A percentile compares a stretch with the other conserved stretches of the same genome.
phyloP scores from a whole-genome alignment of 2,797 vertebrate genomes.

The Micrastur ruficollis region DNA sequence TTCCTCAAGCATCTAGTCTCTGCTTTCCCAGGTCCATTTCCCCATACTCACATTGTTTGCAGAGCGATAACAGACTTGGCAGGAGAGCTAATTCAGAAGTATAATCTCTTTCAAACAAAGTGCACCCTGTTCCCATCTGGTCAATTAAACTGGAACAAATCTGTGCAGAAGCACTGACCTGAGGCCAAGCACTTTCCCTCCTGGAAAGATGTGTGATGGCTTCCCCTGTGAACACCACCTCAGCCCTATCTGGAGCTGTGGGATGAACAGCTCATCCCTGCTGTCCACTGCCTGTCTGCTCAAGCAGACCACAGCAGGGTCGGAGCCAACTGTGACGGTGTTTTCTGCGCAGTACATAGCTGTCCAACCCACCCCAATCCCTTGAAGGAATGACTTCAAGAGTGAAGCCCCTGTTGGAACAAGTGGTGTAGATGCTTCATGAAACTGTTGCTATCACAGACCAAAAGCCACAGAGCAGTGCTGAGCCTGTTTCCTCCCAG shows the following conservation, averaged over 20 bases:
- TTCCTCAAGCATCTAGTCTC: conserved; percentile 33
- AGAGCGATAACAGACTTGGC: conserved; percentile 57
- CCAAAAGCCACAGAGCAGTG: not conserved
- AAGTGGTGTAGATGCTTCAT: not conserved
- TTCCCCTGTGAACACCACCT: not conserved
- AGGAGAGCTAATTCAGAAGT: conserved; percentile 52
- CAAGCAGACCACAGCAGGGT: not conserved
- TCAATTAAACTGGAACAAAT: conserved; percentile 63
- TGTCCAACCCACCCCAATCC: not conserved
- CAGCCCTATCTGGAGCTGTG: not conserved
- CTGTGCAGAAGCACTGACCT: conserved; percentile 52
- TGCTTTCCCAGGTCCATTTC: conserved; percentile 55
- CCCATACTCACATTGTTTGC: conserved; percentile 62
- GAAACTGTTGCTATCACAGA: not conserved
- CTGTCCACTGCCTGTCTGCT: not conserved
- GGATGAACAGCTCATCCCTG: not conserved
- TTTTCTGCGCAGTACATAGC: not conserved
- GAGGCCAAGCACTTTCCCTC: conserved; percentile 32
- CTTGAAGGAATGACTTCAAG: not conserved
- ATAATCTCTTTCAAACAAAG: conserved; percentile 54
- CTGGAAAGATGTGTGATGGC: not conserved
- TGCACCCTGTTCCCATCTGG: conserved; percentile 57
- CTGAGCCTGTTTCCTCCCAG: not conserved
- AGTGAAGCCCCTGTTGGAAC: not conserved
- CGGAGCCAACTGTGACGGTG: not conserved